Evolutionary conservation across 2,888 invertebrate species (phyloP), one percentile per base, ranked within the genome.

Genomic region (Drosophila borealis): DNA sequence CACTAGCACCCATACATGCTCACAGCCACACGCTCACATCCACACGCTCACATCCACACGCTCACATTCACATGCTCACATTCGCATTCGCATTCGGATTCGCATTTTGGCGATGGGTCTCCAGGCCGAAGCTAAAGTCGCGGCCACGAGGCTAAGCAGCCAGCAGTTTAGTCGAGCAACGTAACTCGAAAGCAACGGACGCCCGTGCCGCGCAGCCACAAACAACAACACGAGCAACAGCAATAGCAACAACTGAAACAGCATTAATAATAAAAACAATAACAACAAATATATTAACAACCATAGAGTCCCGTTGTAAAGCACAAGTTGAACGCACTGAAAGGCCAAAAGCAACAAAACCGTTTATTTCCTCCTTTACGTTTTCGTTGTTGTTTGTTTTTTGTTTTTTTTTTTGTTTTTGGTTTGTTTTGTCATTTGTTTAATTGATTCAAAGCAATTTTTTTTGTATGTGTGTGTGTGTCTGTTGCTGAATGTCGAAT

Each of bases 131-230:
- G 77, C 70, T 41, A 34, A 63, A 56, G 55, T 73, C 73, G 76
- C 44, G 42, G 17, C 17, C 46, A 50, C 76, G 74, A 70, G 45
- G 36, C 60, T 29, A 37, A 50, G 42, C 60, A 42, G 54, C 29
- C 41, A 70, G 49, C 57, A 29, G 46, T 72, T 91, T 83, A 91
- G 91, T 91, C 89, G 90, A 91, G 90, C 88, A 81, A 78, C 86
- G 88, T 78, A 85, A 83, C 89, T 90, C 89, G 80, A 90, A 89
- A 80, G 78, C 74, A 86, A 81, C 88, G 90, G 86, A 83, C 79
- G 75, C 34, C 29, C 45, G 72, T 65, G 69, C 54, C 64, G 62
- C 64, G 65, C 73, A 46, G 53, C 48, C 14, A 46, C 25, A 45
- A 33, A 14, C 25, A 45, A 21, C 9, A 48, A 56, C 46, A 61